phyloP scores from a whole-genome alignment of 1,140 invertebrate genomes.

The Triops cancriformis region DNA sequence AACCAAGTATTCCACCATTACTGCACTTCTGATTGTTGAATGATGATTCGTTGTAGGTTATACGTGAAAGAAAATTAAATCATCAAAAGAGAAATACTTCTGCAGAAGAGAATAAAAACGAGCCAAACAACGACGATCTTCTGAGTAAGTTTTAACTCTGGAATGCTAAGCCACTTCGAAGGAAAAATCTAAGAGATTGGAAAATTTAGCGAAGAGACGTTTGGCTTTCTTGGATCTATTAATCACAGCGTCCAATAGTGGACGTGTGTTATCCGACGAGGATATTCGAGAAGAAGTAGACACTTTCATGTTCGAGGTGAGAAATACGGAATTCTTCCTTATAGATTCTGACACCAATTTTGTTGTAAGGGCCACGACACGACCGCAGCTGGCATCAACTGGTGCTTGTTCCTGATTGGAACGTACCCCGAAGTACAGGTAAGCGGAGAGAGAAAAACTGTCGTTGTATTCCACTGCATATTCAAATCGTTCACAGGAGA shows the following conservation, averaged over 20 bases:
- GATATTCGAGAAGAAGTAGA: constrained; percentile 62
- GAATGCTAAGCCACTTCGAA: background rate
- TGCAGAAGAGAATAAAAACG: background rate
- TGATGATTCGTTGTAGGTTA: too few relatives aligned
- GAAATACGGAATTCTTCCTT: constrained; percentile 32
- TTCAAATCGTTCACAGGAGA: constrained; percentile 25
- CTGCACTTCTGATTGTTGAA: too few relatives aligned
- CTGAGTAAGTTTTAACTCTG: background rate
- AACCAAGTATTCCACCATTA: too few relatives aligned
- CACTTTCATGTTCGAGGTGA: constrained; percentile 68
- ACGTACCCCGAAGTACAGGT: constrained; percentile 45
- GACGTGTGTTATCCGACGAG: constrained; percentile 50
- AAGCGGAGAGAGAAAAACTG: too few relatives aligned
- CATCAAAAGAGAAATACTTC: background rate
- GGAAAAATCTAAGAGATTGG: background rate
- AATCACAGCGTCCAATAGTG: constrained; percentile 50
- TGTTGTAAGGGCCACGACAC: constrained; percentile 46
- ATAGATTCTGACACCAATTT: background rate
- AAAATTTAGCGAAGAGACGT: constrained; percentile 43
- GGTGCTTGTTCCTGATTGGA: constrained; percentile 46
- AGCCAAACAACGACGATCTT: background rate
- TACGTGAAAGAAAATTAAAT: background rate
- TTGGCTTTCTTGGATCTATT: constrained; percentile 66
- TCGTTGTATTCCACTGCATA: background rate
- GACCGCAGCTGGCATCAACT: constrained; percentile 47